Base-by-base conservation (phyloP, 2,113 vertebrate species). In the Aphyosemion australe region DNA sequence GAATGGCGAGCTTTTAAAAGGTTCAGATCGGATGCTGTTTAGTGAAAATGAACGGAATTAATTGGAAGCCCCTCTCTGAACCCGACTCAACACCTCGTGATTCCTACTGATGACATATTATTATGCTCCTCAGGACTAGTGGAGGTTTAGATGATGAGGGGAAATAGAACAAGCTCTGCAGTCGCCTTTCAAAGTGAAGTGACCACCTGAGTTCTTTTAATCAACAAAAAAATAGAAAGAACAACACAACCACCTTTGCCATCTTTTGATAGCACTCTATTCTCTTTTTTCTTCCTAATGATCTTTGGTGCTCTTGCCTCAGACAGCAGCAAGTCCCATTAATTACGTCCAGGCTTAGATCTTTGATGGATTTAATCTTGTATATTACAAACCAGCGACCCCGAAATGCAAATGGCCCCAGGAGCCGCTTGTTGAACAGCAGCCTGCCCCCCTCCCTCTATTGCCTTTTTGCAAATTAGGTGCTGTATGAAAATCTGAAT, bases 351-450 rank as follows among this genome's bases (percentile, higher is more conserved):
- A 19, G 51, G 69, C 83, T 84, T 65, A 88, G 87, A 90, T 91
- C 86, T 88, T 76, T 92, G 91, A 91, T 91, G 90, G 90, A 91
- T 93, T 92, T 92, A 92, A 92, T 93, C 91, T 93, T 82, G 89
- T 86, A 91, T 90, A 91, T 92, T 92, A 92, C 82, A 78, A 89
- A 79, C 79, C 80, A 42, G 48, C 66, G 79, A 90, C 88, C 90
- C 86, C 83, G 54, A 88, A 91, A 92, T 92, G 90, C 88, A 90
- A 90, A 92, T 92, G 66, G n/a, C n/a, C 20, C 63, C 58, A 49
- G 46, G 26, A 74, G 76, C 72, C 57, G 46, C 64, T 84, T 78
- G 79, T 82, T 72, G 66, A 74, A 81, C 79, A 77, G 70, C 69
- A 61, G 18, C 15, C 41, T 12, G 46, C 6, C 15, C 13, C 39